Base-by-base conservation (phyloP, 2,888 invertebrate genomes). In the Girardia tigrina region DNA sequence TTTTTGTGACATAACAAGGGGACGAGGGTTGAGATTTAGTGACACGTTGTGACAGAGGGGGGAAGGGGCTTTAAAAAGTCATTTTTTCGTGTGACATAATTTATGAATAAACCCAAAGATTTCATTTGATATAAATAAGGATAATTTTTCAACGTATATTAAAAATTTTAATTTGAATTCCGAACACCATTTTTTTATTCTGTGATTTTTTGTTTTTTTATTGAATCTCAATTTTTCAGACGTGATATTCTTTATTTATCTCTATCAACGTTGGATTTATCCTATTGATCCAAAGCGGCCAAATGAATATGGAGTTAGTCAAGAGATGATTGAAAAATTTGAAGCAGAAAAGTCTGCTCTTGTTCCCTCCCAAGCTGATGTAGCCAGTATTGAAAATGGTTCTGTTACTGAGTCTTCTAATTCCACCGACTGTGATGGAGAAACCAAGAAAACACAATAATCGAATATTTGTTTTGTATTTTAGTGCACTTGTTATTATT, bases 251-350 rank as follows among this genome's bases (percentile, higher is more conserved):
- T 90, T 97, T 85, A 91, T 98, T 83, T 99, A 94, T 87, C 87
- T 99, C 79, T 99, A 99, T 84, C 98, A 99, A 86, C 89, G 93
- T 79, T 99, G 92, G 90, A 94, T 95, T 80, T 99, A 99, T 86
- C 92, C 93, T 80, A 94, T 92, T 70, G 98, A 99, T 85, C 91
- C 90, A 77, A 90, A 89, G 78, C 88, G 98, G 79, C 89, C 93
- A 75, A 99, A 99, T 85, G 98, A 99, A 84, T 99, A 92, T 86
- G 98, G 98, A n/a, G 94, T 91, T 84, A 91, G 92, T 69, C 92
- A 90, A 56, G 94, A 94, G 83, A 92, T 91, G 90, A 88, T 90
- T 79, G 87, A 88, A 2, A 75, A 29, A 28, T 70, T 20, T 26
- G 72, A 23, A 6, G 73, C 20, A 23, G 29, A n/a, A 26, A 29